Base-by-base conservation (phyloP, 2,797 vertebrate genomes). In the Macropodus opercularis region DNA sequence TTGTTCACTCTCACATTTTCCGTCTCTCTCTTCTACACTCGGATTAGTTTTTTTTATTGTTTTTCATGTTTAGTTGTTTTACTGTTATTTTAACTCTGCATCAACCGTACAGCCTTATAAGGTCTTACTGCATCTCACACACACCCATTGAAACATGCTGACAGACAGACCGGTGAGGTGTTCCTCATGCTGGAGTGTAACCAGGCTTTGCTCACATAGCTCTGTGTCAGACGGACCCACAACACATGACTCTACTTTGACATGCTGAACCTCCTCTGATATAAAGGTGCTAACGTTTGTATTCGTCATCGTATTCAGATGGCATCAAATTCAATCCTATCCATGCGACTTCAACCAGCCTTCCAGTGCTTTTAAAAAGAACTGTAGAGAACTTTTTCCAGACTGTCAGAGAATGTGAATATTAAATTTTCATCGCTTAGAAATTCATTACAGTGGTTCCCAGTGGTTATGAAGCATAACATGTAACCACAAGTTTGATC, bases 31-130 rank as follows among this genome's bases (percentile, higher is more conserved):
- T 55, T 51, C 66, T 69, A 54, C 14, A 41, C 8, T n/a, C 22
- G 11, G 2, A 51, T 71, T 72, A 51, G 34, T 66, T 66, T 31
- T 31, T 6, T 31, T 7, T 31, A 31, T 10, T 10, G 2, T 31
- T 31, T 26, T 32, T 32, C 7, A 7, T 36, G 17, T 36, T 8
- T 23, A 11, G 52, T 10, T 3, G 36, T 13, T 59, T 18, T 41
- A 13, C 42, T 41, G 29, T 35, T 38, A 1, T 42, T 71, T 40
- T 51, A 49, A 59, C 53, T 60, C n/a, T 53, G 63, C 47, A 54
- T 32, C 62, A 63, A 40, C 42, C 54, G 13, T 42, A 24, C 59
- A 44, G 36, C 87, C 87, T 80, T 87, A 87, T 85, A 89, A 56
- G 85, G 87, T 59, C 63, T 65, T 44, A 56, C 48, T 65, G 63